Conservation (phyloP, 2,888 invertebrate species). For the Lepidochrysops patricia region DNA sequence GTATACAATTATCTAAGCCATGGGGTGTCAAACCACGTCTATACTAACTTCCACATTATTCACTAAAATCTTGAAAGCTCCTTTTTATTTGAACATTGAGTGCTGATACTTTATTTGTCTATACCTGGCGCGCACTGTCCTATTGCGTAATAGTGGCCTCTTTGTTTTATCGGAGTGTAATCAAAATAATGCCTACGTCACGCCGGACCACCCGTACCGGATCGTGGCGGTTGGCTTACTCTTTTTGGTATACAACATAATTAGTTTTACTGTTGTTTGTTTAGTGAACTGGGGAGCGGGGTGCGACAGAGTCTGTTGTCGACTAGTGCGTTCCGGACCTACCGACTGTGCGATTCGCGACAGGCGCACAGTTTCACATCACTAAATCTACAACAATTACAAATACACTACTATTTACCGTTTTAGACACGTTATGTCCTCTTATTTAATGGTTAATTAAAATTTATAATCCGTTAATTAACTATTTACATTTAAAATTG, state of each 20-base stretch:
- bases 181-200: conserved; percentile 33
- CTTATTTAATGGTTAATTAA: conserved; percentile 58
- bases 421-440: conserved; percentile 66
- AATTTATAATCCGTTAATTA: conserved; percentile 56
- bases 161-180: conserved; percentile 31
- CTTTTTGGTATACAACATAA: neutral
- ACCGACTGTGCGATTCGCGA: conserved; percentile 33
- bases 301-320: conserved; percentile 18
- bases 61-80: conserved; percentile 72
- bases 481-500: conserved; percentile 72
- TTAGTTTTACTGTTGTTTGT: conserved; percentile 2
- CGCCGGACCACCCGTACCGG: conserved; percentile 32
- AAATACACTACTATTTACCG: conserved; percentile 71
- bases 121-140: conserved; percentile 68
- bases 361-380: conserved; percentile 44
- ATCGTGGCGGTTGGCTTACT: conserved; percentile 21
- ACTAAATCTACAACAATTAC: conserved; percentile 72
- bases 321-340: conserved; percentile 65
- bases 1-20: conserved; percentile 74
- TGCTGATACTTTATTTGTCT: conserved; percentile 71
- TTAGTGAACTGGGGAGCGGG: neutral
- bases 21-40: conserved; percentile 61
- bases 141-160: conserved; percentile 28
- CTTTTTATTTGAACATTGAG: conserved; percentile 74
- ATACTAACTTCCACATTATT: conserved; percentile 66